Evolutionary conservation across 2,113 vertebrate species (phyloP), one percentile per base, ranked within the genome.

Genomic region (Neolamprologus devosi): DNA sequence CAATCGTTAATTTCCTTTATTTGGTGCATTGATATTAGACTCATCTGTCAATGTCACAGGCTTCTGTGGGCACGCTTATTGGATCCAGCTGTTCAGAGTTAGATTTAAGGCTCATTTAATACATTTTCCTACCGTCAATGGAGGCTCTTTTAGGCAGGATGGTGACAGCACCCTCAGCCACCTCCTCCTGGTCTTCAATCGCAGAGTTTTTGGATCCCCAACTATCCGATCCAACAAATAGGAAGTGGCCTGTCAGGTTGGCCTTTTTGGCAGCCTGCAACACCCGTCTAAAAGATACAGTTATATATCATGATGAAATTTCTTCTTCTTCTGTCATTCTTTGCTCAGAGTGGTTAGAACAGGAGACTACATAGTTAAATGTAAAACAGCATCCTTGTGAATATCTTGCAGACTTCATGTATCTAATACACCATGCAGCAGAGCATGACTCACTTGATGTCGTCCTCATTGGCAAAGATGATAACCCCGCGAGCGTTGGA

Each of bases 381-480:
- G 42, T 42, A 49, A 45, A 60, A 60, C 55, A 30, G 8, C 19
- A 21, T 28, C 17, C 5, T 23, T 5, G 17, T 57, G 28, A 33
- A 2, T 19, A 23, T 87, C 5, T 23, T 33, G 7, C 12, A 40
- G 70, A 30, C 23, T 30, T 75, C 16, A 49, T 42, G 10, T 83
- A 11, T 33, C 10, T 0, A 5, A 75, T 4, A 7, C 8, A 4
- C 9, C 5, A 4, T 45, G 47, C 26, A 37, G 49, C 21, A 40
- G 47, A 88, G 57, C 23, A 81, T 6, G 16, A 92, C 96, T 90
- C 93, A 99, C 98, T 97, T 98, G 96, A 99, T 99, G 16, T 99
- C 98, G 1, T 99, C 98, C 91, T 99, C 98, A 0, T 98, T 99
- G 79, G 98, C 98, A 2, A 99, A 99, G 94, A 99, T 98, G 94